Base-by-base conservation (phyloP, 2,113 vertebrate species). In the Chaenogobius annularis region DNA sequence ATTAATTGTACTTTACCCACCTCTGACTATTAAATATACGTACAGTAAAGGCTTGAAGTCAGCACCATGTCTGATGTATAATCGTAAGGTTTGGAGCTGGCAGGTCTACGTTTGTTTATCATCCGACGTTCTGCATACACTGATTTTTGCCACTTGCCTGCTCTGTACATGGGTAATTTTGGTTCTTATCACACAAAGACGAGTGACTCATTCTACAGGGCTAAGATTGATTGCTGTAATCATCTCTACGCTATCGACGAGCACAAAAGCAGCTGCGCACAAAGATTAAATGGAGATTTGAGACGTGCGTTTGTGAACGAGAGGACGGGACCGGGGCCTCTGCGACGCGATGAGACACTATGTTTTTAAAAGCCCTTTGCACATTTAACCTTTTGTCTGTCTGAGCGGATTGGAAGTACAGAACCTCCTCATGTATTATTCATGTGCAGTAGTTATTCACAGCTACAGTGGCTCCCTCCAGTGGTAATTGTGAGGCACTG, bases 231-330 rank as follows among this genome's bases (percentile, higher is more conserved):
- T 88, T 75, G 79, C 84, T 82, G 83, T 83, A 85, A 84, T 90
- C 85, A 87, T 91, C 85, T 90, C 85, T 85, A 78, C 83, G 68
- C 86, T 77, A 79, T 79, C 68, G 82, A 81, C 80, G 78, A 92
- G 92, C 90, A 92, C 90, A 92, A 92, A 85, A 71, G 71, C 83
- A 82, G 84, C 87, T 82, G 88, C 83, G 90, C 86, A 87, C 73
- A 43, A 68, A 68, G 77, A 58, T 69, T 74, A 31, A 74, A 80
- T 69, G 78, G 66, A 65, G 85, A 73, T 73, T 69, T 56, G 70
- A 78, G 70, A 72, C 46, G 12, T 82, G 75, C 47, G 37, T 70
- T 77, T 78, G 70, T 15, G 71, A 72, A 5, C 44, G 61, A 67
- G 78, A 82, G 83, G 82, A 85, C 82, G 84, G 81, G 83, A 48